Evolutionary conservation across 1,140 invertebrate species (phyloP), one percentile per base, ranked within the genome.

Genomic region (Drosophila tani): DNA sequence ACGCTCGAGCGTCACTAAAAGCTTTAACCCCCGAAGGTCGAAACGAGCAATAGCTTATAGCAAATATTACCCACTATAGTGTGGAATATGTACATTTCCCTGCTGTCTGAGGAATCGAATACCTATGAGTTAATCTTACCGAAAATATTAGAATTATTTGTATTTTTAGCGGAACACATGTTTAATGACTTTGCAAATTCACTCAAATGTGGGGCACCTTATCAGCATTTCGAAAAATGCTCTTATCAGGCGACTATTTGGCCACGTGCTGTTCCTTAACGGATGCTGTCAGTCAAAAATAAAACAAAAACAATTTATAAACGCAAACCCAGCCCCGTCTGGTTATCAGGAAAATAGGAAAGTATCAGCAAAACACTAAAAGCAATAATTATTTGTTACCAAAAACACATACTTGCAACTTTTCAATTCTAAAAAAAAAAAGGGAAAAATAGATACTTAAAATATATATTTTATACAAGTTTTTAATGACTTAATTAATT

Each of bases 201-300:
- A 2, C 14, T 32, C 1, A 35, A 56, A 71, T 41, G n/a, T 66
- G 12, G 55, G 69, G 9, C 67, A 64, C 14, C 56, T 77, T 45
- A 77, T 77, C 73, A 29, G 3, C 11, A 12, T 62, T 41, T 24
- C 19, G 11, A 62, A 21, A 40, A 68, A 12, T 3, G 11, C 4
- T n/a, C 45, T 29, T 59, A 47, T 43, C 53, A 50, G 24, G 64
- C 40, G 21, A 55, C 21, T 15, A 11, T 46, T 11, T 12, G 2
- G 69, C 67, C 69, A 73, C 69, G 69, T 73, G 69, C 67, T 59
- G 12, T 6, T 19, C 15, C 15, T 1, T 43, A 17, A 60, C 21
- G 38, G 53, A 71, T 50, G 68, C 53, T 45, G 47, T 43, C 8
- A 49, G 47, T 40, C 35, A 38, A 21, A 7, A n/a, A 55, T 6